Evolutionary conservation across 2,113 vertebrate genomes (phyloP).

Genomic region (Ceyx melanurus): DNA sequence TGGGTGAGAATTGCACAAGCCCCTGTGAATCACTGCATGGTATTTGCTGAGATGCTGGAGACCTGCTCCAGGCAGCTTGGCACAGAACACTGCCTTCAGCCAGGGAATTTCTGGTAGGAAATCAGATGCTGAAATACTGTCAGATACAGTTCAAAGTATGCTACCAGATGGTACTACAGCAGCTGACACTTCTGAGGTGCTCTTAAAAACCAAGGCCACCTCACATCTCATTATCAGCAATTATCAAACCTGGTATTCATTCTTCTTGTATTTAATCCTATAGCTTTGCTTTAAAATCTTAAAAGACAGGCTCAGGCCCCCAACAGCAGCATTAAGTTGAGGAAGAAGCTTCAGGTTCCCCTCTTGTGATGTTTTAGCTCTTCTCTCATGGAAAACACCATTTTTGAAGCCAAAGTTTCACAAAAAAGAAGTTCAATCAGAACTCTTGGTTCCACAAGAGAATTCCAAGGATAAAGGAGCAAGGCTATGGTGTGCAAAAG

Average conservation of each 20-base stretch:
- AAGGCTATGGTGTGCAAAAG: background rate
- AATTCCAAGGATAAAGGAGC: background rate
- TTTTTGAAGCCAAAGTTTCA: background rate
- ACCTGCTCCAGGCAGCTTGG: background rate
- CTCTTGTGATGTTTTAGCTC: background rate
- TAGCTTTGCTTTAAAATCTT: background rate
- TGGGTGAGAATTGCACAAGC: background rate
- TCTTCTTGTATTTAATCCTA: background rate
- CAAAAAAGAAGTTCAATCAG: background rate
- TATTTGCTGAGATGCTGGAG: background rate
- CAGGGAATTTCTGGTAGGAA: background rate
- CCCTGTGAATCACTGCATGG: background rate
- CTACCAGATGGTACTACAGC: background rate
- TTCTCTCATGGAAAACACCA: background rate
- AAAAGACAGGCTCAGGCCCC: background rate
- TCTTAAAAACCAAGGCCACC: background rate
- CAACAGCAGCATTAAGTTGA: background rate
- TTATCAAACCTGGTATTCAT: background rate
- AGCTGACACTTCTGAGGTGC: background rate
- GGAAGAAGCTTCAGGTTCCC: background rate
- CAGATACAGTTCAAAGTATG: background rate
- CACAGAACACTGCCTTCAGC: background rate
- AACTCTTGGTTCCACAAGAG: background rate
- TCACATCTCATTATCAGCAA: background rate
- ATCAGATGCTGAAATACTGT: accelerated